These are phyloP conservation scores for Pachyramphus minor DNA, from an alignment of 2,113 vertebrate genomes.

Conservation along the genomic window DNA sequence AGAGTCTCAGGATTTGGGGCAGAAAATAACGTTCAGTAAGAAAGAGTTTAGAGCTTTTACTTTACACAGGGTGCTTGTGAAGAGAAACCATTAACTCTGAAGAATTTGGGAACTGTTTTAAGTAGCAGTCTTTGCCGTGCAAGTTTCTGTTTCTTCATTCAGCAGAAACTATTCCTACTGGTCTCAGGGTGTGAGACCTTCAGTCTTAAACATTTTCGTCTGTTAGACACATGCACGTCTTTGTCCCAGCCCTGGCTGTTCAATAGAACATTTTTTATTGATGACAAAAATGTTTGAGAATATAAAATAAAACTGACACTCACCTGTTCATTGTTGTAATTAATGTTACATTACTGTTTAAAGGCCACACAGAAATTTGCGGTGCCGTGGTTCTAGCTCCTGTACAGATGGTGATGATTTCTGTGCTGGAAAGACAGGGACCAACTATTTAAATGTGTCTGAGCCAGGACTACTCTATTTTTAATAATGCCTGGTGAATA, in stretches of 20 bases:
- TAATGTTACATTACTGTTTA: background rate
- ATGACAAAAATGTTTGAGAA: background rate
- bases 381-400: background rate
- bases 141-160: background rate
- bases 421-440: background rate
- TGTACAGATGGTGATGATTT: background rate
- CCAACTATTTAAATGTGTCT: background rate
- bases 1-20: background rate
- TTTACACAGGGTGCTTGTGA: background rate
- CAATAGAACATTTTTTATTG: background rate
- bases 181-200: background rate
- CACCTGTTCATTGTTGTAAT: background rate
- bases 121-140: background rate
- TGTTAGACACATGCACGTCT: background rate
- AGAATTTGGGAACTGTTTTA: background rate
- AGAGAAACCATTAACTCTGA: background rate
- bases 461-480: background rate
- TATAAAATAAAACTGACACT: background rate
- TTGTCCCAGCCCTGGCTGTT: background rate
- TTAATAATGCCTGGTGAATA: background rate
- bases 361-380: background rate
- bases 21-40: background rate
- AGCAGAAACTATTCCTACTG: background rate
- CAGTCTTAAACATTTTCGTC: background rate
- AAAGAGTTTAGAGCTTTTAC: background rate